Conservation (phyloP, 2,888 invertebrate genomes). For the Seira ritae region DNA sequence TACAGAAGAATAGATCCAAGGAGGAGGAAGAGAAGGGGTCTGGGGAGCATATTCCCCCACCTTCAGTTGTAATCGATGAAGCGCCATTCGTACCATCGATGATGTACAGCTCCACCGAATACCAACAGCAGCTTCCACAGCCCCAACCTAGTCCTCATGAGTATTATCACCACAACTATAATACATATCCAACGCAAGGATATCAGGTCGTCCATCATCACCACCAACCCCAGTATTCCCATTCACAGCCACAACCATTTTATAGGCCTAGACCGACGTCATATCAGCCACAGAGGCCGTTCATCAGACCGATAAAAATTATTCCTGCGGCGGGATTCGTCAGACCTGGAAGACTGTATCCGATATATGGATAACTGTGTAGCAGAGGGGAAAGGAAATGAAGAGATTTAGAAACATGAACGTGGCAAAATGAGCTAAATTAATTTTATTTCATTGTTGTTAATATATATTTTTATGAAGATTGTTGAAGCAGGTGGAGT, state of each 20-base stretch:
- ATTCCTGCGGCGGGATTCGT: constrained; percentile 12
- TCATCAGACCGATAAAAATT: constrained; percentile 36
- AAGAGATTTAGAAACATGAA: neutral
- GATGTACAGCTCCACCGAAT: neutral
- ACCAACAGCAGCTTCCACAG: neutral
- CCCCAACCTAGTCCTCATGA: neutral
- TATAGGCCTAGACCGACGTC: neutral
- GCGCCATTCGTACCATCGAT: constrained; percentile 20
- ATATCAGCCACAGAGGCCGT: constrained; percentile 20
- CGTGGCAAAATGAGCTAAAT: neutral
- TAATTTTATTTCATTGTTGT: neutral
- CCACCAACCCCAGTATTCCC: constrained; percentile 16
- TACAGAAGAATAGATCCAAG: neutral
- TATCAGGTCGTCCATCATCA: constrained; percentile 17
- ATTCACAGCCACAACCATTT: constrained; percentile 14
- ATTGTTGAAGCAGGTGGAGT: neutral
- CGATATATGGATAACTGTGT: constrained; percentile 28
- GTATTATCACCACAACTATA: neutral
- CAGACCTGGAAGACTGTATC: constrained; percentile 54
- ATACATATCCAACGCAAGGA: neutral
- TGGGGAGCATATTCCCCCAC: constrained; percentile 4
- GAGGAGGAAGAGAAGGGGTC: constrained; percentile 30
- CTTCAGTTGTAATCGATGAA: neutral
- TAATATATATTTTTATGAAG: neutral
- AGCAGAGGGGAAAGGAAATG: too few species aligned